Evolutionary conservation across 2,113 vertebrate species (phyloP), one percentile per base, ranked within the genome.

Genomic region (Melanocharis versteri): DNA sequence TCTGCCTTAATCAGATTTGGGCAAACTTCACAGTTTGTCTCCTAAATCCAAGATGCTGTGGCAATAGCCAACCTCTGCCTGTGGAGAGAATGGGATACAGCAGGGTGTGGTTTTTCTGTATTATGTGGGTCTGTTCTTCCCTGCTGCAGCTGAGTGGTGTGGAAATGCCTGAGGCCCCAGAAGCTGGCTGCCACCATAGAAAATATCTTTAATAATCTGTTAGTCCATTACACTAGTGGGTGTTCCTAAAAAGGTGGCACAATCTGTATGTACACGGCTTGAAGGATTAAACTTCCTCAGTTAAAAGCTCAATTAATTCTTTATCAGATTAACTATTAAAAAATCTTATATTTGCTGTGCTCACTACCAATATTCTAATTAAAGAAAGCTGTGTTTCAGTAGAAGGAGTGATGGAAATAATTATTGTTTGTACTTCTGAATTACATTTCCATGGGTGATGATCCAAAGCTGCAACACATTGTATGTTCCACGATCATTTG

Each of bases 391-490:
- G 31, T 89, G 90, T 92, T 91, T 97, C 66, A 11, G 66, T 92
- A 87, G 96, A 97, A 94, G 54, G 54, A 90, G 44, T 92, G 94
- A 83, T 15, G 20, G 87, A 73, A 96, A 86, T 84, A 96, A 82
- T 97, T 88, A 90, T 88, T 96, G 58, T 91, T 98, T 96, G 87
- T 92, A 94, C 82, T 95, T 94, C 89, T 37, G 94, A 92, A 96
- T 97, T 96, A 97, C 95, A 94, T 97, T 97, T 96, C 89, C 73
- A 70, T 83, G 91, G 81, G 61, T 97, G 97, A 95, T 97, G 95
- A 96, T 76, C 93, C 96, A 88, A 64, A 97, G 50, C 88, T 96
- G 68, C 83, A 88, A 70, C 75, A 94, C 86, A 92, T 80, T 97
- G 82, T 96, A 86, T 94, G 72, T 97, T 92, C 90, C 58, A 47